Evolutionary conservation across 1,140 invertebrate genomes (phyloP).

Genomic region (Euura lappo): DNA sequence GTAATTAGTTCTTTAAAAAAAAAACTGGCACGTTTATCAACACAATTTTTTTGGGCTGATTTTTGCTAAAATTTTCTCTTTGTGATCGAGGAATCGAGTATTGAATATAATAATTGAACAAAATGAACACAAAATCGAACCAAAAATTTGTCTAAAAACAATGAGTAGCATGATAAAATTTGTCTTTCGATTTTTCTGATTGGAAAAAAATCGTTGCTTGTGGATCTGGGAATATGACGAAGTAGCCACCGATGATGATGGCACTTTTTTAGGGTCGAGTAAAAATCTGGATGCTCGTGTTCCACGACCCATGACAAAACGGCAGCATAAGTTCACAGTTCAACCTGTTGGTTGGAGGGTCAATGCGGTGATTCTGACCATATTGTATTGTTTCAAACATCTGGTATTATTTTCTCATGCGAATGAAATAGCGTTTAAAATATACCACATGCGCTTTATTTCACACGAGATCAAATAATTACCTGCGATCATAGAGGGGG

Average conservation of each 20-base stretch:
- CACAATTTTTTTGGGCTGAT: conserved; percentile 32
- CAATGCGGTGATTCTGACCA: conserved; percentile 42
- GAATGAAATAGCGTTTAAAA: conserved; percentile 43
- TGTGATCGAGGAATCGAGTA: too few species aligned
- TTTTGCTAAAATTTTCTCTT: conserved; percentile 28
- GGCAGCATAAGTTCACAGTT: not conserved
- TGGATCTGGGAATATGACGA: too few species aligned
- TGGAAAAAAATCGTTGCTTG: too few species aligned
- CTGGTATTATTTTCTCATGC: conserved; percentile 56
- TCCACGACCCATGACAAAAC: too few species aligned
- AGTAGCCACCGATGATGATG: too few species aligned
- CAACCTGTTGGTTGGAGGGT: conserved; percentile 48
- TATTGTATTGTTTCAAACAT: conserved; percentile 41
- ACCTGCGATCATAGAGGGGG: not conserved
- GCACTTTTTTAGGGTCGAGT: too few species aligned
- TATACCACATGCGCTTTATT: conserved; percentile 52
- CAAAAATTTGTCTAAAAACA: too few species aligned
- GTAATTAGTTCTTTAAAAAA: not conserved
- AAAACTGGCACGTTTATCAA: conserved; percentile 7
- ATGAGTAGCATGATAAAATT: too few species aligned
- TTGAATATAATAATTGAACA: too few species aligned
- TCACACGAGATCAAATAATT: conserved; percentile 44
- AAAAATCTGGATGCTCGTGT: too few species aligned
- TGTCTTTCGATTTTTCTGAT: too few species aligned
- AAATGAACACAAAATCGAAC: too few species aligned